Percentiles rank a stretch among this genome's conserved stretches.
Conservation (phyloP, 1,140 invertebrate species). For the Apis laboriosa region DNA sequence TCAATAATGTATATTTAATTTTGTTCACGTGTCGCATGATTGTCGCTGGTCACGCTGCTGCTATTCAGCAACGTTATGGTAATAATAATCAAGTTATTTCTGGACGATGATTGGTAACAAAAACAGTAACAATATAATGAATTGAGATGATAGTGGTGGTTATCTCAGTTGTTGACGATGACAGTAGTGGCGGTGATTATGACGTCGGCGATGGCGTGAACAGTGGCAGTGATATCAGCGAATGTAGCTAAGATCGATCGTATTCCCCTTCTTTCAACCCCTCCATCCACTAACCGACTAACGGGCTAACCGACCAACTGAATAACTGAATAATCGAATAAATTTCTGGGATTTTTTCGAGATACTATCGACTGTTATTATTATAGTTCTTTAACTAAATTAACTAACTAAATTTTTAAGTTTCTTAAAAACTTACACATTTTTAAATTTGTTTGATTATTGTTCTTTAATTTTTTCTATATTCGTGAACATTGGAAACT, state of each 20-base stretch:
- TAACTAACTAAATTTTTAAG: background rate
- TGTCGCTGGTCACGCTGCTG: background rate
- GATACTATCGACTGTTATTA: accelerated
- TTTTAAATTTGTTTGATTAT: background rate
- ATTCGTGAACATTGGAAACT: background rate
- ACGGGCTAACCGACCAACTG: background rate
- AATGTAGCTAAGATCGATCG: slow-evolving; percentile 41
- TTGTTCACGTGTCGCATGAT: no score
- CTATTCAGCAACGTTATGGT: background rate
- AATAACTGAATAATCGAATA: background rate
- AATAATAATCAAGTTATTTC: background rate
- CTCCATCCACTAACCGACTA: slow-evolving; percentile 4
- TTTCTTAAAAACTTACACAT: background rate
- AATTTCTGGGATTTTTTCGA: background rate
- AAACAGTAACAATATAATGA: background rate
- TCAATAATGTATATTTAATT: background rate
- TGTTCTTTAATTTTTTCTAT: background rate
- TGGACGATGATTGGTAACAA: background rate
- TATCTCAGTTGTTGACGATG: no score
- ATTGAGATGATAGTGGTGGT: background rate
- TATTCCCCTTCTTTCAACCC: slow-evolving; percentile 39
- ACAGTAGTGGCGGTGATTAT: background rate
- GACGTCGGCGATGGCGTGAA: background rate
- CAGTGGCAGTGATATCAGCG: slow-evolving; percentile 4
- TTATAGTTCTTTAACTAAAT: background rate